Conservation (phyloP, 2,888 invertebrate species). For the Callyntrura sp. region DNA sequence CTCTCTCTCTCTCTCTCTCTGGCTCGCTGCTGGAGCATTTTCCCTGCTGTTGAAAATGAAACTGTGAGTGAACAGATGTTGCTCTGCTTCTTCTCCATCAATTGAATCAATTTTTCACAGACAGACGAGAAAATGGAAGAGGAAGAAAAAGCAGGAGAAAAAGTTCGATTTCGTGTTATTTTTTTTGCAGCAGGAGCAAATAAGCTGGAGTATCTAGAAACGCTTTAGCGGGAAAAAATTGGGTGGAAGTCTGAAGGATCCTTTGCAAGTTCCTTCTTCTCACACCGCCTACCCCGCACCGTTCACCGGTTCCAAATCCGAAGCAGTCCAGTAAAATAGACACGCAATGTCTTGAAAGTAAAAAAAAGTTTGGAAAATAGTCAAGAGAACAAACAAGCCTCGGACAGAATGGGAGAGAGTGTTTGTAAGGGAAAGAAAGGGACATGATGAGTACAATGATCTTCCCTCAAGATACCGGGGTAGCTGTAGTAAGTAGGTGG, state of each 20-base stretch:
- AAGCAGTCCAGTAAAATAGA: background rate
- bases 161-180: constrained; percentile 3
- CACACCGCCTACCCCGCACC: too few relatives aligned
- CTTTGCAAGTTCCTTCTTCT: too few relatives aligned
- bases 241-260: background rate
- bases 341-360: constrained; percentile 26
- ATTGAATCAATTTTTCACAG: constrained; percentile 72
- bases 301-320: background rate
- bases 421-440: background rate
- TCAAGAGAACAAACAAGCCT: too few relatives aligned
- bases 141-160: too few relatives aligned
- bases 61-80: constrained; percentile 72
- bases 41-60: constrained; percentile 58
- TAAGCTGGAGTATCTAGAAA: background rate
- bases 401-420: background rate
- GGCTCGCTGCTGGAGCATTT: too few relatives aligned
- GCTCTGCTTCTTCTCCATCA: constrained; percentile 22
- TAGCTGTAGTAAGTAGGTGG: background rate
- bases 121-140: background rate
- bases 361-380: constrained; percentile 7
- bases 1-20: constrained; percentile 16
- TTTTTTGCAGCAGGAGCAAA: constrained; percentile 34
- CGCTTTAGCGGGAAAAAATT: background rate
- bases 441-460: constrained; percentile 35
- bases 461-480: background rate